These are phyloP conservation scores for Gallinago stenura DNA, from an alignment of 2,797 vertebrate genomes.

Conservation along the genomic window DNA sequence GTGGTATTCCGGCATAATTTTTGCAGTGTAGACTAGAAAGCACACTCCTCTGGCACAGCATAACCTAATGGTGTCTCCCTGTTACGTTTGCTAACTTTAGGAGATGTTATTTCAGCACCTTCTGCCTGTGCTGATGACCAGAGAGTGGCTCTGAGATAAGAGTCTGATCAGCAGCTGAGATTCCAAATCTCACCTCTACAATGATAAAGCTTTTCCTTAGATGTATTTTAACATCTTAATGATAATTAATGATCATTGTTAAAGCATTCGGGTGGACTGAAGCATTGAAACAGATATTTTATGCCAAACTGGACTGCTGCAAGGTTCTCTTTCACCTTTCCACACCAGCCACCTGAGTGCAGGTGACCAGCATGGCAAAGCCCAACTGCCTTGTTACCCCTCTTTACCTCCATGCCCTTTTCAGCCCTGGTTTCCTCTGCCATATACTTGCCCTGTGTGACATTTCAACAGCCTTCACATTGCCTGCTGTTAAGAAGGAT, in stretches of 20 bases:
- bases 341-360: background rate
- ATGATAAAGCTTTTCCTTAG: background rate
- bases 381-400: background rate
- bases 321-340: background rate
- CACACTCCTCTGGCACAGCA: background rate
- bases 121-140: background rate
- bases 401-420: background rate
- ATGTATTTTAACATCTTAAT: background rate
- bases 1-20: background rate
- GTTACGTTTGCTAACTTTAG: accelerated
- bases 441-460: background rate
- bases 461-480: background rate
- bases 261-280: background rate
- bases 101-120: background rate
- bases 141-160: background rate
- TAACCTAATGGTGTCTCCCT: background rate
- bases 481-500: background rate
- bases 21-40: background rate
- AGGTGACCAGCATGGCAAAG: background rate
- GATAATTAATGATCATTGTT: background rate
- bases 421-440: background rate
- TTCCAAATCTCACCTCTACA: background rate
- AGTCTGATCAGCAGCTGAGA: background rate
- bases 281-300: background rate
- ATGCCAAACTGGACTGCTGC: background rate